phyloP scores from a whole-genome alignment of 2,113 vertebrate species.

The Syngnathoides biaculeatus region DNA sequence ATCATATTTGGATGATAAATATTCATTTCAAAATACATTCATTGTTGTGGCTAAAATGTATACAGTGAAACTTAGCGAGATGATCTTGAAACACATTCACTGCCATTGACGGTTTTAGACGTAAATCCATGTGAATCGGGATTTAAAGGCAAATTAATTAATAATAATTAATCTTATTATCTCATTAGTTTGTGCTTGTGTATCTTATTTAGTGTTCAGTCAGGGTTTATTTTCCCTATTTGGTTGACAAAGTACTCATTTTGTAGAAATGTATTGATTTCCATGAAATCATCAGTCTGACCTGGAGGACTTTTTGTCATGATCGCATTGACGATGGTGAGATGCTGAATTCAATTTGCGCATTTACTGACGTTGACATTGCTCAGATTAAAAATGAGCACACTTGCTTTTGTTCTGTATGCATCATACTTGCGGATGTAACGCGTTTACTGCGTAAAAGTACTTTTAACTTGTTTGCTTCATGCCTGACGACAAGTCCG shows the following conservation, averaged over 20 bases:
- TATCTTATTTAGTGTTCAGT: neutral
- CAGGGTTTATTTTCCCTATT: neutral
- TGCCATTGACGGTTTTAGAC: too few relatives aligned
- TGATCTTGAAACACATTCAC: too few relatives aligned
- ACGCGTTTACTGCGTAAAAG: constrained; percentile 38
- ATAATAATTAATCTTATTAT: too few relatives aligned
- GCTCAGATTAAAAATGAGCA: constrained; percentile 16
- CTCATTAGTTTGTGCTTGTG: neutral
- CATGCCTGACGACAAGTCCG: constrained; percentile 8
- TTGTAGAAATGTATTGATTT: constrained; percentile 65
- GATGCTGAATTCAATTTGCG: constrained; percentile 41
- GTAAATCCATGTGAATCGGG: too few relatives aligned
- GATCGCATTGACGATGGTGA: constrained; percentile 68
- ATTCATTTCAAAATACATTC: too few relatives aligned
- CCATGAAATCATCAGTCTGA: constrained; percentile 69
- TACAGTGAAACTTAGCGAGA: too few relatives aligned
- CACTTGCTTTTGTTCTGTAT: constrained; percentile 33
- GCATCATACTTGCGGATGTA: constrained; percentile 31
- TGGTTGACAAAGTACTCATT: constrained; percentile 7
- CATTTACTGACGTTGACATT: constrained; percentile 41
- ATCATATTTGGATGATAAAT: neutral
- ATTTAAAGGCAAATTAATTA: too few relatives aligned
- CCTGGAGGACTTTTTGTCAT: constrained; percentile 29
- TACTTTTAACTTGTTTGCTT: constrained; percentile 33
- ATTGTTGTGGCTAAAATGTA: too few relatives aligned